These are phyloP conservation scores for Halictus ligatus DNA, from an alignment of 2,888 invertebrate genomes.

Conservation along the genomic window DNA sequence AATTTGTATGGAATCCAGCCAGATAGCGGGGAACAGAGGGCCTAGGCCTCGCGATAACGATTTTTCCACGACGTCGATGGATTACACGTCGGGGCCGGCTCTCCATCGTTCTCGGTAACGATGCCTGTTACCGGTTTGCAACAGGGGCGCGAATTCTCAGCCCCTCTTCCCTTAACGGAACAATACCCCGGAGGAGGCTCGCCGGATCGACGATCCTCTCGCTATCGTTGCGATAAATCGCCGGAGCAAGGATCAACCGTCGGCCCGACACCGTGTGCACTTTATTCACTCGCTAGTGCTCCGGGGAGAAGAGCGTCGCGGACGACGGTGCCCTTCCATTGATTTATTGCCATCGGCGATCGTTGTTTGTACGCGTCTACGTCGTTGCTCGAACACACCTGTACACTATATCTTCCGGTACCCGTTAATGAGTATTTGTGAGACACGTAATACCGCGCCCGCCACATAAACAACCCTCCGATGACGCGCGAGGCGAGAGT, in stretches of 20 bases:
- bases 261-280: constrained; percentile 2
- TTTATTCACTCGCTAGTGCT: constrained; percentile 10
- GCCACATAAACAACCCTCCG: background rate
- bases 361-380: constrained; percentile 22
- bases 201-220: constrained; percentile 37
- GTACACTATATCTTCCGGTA: background rate
- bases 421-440: background rate
- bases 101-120: constrained; percentile 46
- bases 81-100: constrained; percentile 11
- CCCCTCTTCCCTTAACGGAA: constrained; percentile 34
- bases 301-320: background rate
- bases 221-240: constrained; percentile 38
- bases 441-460: background rate
- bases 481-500: background rate
- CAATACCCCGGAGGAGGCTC: constrained; percentile 52
- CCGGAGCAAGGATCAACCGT: constrained; percentile 36
- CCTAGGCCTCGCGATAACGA: constrained; percentile 1
- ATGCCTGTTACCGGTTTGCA: constrained; percentile 54
- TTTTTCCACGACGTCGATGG: background rate
- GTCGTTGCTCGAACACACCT: constrained; percentile 6
- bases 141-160: constrained; percentile 42
- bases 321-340: background rate
- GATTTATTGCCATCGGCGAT: constrained; percentile 42
- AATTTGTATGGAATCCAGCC: background rate
- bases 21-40: background rate